Evolutionary conservation across 2,113 vertebrate species (phyloP).

Genomic region (Ciconia stormi): DNA sequence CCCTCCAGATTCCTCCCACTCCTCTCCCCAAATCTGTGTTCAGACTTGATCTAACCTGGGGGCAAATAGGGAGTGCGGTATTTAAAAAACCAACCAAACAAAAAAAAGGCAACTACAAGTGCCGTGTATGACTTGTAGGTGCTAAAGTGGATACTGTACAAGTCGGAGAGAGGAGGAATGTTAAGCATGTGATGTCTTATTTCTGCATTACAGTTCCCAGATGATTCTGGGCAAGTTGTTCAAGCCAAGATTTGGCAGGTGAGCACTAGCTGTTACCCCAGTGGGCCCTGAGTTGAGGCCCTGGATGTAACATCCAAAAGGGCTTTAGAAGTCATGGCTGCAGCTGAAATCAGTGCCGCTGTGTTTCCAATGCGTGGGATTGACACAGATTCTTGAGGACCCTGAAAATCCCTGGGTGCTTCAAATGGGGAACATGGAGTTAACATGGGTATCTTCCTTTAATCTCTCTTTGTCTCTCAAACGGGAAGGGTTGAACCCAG

Average conservation of each 20-base stretch:
- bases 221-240: background rate
- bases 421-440: accelerated
- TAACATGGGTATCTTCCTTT: accelerated
- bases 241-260: background rate
- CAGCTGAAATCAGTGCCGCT: background rate
- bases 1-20: background rate
- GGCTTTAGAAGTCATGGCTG: background rate
- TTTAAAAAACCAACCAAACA: background rate
- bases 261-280: background rate
- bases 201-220: background rate
- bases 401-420: background rate
- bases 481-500: accelerated
- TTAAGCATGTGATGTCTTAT: background rate
- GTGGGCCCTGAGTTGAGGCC: background rate
- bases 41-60: background rate
- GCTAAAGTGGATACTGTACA: background rate
- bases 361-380: accelerated
- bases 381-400: accelerated
- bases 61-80: background rate
- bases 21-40: background rate
- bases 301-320: background rate
- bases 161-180: background rate
- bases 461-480: accelerated
- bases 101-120: background rate
- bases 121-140: background rate